Evolutionary conservation across 2,797 vertebrate species (phyloP), one percentile per base, ranked within the genome.

Genomic region (Phrynocephalus guinanensis): DNA sequence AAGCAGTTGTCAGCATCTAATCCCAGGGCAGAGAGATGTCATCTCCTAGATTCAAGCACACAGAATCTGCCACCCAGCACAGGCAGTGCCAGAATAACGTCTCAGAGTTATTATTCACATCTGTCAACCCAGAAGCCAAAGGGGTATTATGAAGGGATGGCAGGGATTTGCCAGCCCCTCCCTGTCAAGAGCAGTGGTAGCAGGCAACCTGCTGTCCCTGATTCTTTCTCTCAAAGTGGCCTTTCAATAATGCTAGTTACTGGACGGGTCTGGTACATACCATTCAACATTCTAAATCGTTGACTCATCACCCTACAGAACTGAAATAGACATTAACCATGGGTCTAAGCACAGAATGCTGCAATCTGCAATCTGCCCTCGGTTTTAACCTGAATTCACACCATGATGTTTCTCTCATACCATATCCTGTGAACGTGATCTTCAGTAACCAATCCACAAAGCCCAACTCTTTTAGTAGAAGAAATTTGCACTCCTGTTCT

Each of bases 361-460:
- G 85, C 87, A 83, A 90, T 78, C 72, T 89, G 85, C 87, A 83
- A 90, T 78, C 88, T 71, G 80, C 76, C 73, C 81, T 79, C 86
- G 60, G 44, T 75, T 28, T 85, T 80, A 87, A 91, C 82, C 81
- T 77, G 0, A 0, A 52, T 82, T 77, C 88, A 82, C 18, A 85
- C 87, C 86, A 24, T 90, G 89, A 87, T n/a, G 48, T 33, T 16
- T 68, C 38, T 30, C 88, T 90, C 91, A 88, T 67, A 82, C 89
- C 85, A 89, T 71, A 86, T 91, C 83, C 86, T 85, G 7, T 2
- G 1, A 90, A 88, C 89, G 88, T 89, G 91, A 86, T 85, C 85
- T 87, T 90, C 50, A 83, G 88, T 91, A 86, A 88, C 0, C 93
- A 92, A 94, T 89, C 92, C 94, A 93, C 91, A 94, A 94, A 96